Evolutionary conservation across 2,797 vertebrate genomes (phyloP), one percentile per base, ranked within the genome.

Genomic region (Salmo trutta): DNA sequence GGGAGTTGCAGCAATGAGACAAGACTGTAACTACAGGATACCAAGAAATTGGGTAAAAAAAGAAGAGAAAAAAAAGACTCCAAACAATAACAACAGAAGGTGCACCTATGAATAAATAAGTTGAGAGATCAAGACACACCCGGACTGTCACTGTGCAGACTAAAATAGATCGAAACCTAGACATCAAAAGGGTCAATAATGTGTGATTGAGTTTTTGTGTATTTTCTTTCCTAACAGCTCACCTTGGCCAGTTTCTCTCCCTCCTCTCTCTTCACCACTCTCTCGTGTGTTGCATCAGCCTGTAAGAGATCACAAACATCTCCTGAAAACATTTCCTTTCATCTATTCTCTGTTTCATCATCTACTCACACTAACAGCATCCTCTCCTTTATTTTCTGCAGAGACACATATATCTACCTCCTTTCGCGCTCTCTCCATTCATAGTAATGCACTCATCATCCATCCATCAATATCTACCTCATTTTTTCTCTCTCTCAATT

Each of bases 221-320:
- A 41, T 71, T 17, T 1, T 31, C 12, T 70, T 21, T 47, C 31
- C 5, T 12, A 14, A 41, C 54, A 79, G 64, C 86, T 41, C 84
- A 98, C 97, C 96, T 96, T 98, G 71, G 97, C 97, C 86, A 99
- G 87, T 79, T 95, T 97, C 91, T 98, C 97, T 4, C 97, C 97
- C 0, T 98, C 96, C 88, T 98, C 97, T 84, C 95, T 93, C 87
- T 96, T 98, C 85, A 99, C 96, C 82, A 87, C 94, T 75, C 95
- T 94, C 70, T 96, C 95, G 56, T 98, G 96, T 71, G 96, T 87
- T 4, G 95, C 95, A 82, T 99, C 97, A 77, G 96, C 96, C 97
- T 98, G 74, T n/a, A 68, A 47, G 16, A 59, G 53, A 71, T 29
- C 29, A 8, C 7, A 76, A 47, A 62, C 17, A 8, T 21, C 5